Conservation (phyloP, 2,888 invertebrate genomes). For the Didymodactylos carnosus region DNA sequence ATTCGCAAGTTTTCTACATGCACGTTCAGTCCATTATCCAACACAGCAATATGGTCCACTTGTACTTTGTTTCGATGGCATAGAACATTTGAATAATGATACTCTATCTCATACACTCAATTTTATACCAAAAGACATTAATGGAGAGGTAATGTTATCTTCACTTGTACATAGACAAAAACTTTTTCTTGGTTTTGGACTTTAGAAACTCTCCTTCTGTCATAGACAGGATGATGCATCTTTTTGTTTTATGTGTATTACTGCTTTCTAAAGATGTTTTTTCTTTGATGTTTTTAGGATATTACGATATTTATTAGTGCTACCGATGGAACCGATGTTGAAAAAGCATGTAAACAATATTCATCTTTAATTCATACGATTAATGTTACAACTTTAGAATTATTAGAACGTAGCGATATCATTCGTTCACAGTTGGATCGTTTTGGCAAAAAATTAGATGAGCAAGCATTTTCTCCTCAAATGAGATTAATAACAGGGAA, state of each 20-base stretch:
- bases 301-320: constrained; percentile 27
- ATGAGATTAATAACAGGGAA: constrained; percentile 32
- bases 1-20: constrained; percentile 21
- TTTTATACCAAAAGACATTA: constrained; percentile 26
- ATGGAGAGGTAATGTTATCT: constrained; percentile 25
- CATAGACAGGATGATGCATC: too few species aligned
- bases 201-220: too few species aligned
- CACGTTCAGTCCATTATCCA: constrained; percentile 20
- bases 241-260: background rate
- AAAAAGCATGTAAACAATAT: constrained; percentile 21
- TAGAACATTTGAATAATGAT: constrained; percentile 27
- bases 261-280: background rate
- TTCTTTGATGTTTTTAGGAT: constrained; percentile 21
- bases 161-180: background rate
- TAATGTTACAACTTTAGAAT: constrained; percentile 23
- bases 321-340: constrained; percentile 20
- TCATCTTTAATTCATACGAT: constrained; percentile 18
- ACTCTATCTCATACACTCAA: constrained; percentile 26
- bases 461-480: constrained; percentile 35
- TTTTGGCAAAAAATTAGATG: constrained; percentile 32
- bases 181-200: too few species aligned
- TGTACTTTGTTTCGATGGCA: constrained; percentile 31
- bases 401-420: constrained; percentile 28
- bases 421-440: constrained; percentile 24
- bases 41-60: constrained; percentile 21